These are phyloP conservation scores for Caenorhabditis angaria DNA, from an alignment of 2,888 invertebrate genomes.

Conservation along the genomic window DNA sequence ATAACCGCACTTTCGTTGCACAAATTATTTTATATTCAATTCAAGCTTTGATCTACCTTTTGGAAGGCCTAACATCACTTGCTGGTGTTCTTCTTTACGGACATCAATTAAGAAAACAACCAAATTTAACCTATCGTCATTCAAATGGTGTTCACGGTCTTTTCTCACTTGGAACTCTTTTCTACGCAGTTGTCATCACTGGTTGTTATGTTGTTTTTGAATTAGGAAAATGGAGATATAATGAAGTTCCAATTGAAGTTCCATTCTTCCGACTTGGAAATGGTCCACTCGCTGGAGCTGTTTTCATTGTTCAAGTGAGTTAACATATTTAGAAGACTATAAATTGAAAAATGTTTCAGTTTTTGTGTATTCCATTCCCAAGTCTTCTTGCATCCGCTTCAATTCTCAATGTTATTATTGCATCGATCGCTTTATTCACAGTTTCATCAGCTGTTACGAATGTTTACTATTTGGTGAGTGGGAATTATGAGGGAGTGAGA, in stretches of 20 bases:
- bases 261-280: conserved; percentile 70
- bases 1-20: conserved; percentile 54
- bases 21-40: conserved; percentile 66
- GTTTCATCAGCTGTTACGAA: conserved; percentile 68
- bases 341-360: conserved; percentile 29
- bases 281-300: conserved; percentile 66
- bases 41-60: conserved; percentile 55
- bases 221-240: conserved; percentile 70
- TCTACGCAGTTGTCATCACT: conserved; percentile 69
- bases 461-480: conserved; percentile 67
- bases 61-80: conserved; percentile 59
- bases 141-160: conserved; percentile 55
- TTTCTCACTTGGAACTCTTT: conserved; percentile 66
- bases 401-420: conserved; percentile 65
- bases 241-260: conserved; percentile 65
- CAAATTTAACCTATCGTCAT: conserved; percentile 49
- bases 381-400: conserved; percentile 62
- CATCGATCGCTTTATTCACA: conserved; percentile 67
- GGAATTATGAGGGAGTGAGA: no score
- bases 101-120: conserved; percentile 47
- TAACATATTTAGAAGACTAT: neutral
- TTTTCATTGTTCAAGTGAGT: conserved; percentile 69
- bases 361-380: conserved; percentile 58
- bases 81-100: conserved; percentile 59
- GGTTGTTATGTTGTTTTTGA: conserved; percentile 70